These are phyloP conservation scores for Pipistrellus nathusii DNA, from an alignment of 2,797 vertebrate genomes.

Conservation along the genomic window DNA sequence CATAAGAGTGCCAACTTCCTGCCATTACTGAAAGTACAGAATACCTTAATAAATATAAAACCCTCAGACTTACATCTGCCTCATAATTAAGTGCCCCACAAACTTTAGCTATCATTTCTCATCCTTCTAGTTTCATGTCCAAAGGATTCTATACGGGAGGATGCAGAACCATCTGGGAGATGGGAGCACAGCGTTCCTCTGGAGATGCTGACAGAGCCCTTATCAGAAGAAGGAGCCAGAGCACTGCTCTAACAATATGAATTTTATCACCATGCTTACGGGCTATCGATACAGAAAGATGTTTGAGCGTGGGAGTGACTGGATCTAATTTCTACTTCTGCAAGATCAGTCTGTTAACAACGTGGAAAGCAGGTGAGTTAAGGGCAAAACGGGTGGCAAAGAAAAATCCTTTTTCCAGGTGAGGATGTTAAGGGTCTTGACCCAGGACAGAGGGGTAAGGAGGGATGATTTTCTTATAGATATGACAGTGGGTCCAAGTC, in stretches of 20 bases:
- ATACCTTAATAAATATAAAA: background rate
- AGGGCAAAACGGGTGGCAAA: background rate
- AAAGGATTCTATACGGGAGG: background rate
- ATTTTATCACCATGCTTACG: background rate
- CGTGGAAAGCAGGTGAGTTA: background rate
- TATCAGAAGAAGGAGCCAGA: background rate
- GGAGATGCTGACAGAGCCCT: background rate
- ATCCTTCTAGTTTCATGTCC: background rate
- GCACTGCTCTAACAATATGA: background rate
- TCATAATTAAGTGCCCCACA: constrained; percentile 38
- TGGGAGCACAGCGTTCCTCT: background rate
- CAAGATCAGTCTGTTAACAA: background rate
- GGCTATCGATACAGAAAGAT: background rate
- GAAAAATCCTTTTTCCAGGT: background rate
- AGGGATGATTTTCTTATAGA: background rate
- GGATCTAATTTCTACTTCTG: background rate
- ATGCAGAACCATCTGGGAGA: background rate
- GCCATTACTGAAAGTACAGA: background rate
- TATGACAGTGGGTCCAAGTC: background rate
- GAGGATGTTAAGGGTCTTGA: constrained; percentile 21
- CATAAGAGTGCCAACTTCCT: background rate
- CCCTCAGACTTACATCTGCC: constrained; percentile 7
- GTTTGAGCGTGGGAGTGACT: background rate
- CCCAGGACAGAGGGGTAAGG: background rate
- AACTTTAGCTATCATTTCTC: constrained; percentile 17